Evolutionary conservation across 1,140 invertebrate species (phyloP), one percentile per base, ranked within the genome.

Genomic region (Lysiphlebus fabarum): DNA sequence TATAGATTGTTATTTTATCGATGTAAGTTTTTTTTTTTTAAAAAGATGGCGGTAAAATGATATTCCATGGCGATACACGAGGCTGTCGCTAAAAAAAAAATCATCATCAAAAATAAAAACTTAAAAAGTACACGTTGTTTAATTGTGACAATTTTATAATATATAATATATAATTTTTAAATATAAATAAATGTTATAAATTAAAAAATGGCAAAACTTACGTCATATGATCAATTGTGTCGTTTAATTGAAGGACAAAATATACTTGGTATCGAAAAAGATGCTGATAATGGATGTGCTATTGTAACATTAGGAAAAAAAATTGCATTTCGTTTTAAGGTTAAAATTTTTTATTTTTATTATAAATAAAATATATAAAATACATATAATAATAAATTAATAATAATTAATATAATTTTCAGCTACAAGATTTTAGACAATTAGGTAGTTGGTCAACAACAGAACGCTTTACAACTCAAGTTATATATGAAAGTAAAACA

Each of bases 251-350:
- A 89, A 64, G 83, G 84, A 64, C 85, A 84, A 70, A 86, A 82
- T 77, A 83, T 89, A 57, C 73, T 89, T 40, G 88, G 87, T 4
- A 83, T 89, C 36, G 79, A 84, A 45, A 74, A 80, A 66, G 87
- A 89, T 77, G 77, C 74, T 51, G 79, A 83, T 65, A 67, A 74
- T 8, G 86, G 83, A 56, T 82, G 83, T 76, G 84, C 86, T 53
- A 82, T 90, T 59, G 83, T 89, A 34, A 89, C 87, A n/a, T 78
- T 89, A 43, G 85, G 87, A 1, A 84, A 82, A 69, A 90, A 90
- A 76, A 88, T 90, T 64, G 84, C 88, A 4, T 87, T 87, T 62
- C 83, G 87, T 75, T 89, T 88, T 67, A 84, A 85, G 75, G 87
- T n/a, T n/a, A n/a, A n/a, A n/a, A n/a, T n/a, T n/a, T n/a, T n/a